phyloP scores from a whole-genome alignment of 2,797 vertebrate species.

The Gymnodraco acuticeps region DNA sequence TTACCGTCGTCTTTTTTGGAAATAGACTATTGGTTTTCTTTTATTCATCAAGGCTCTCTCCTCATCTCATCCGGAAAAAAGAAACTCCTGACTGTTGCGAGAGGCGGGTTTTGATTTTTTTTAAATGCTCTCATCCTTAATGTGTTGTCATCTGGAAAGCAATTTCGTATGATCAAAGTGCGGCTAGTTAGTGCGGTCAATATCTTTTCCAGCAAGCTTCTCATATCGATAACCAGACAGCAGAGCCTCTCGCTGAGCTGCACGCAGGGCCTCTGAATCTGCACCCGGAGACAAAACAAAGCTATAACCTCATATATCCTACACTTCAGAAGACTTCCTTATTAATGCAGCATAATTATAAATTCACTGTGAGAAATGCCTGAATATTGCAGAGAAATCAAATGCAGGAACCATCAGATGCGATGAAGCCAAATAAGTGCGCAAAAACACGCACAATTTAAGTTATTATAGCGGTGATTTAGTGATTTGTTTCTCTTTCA shows the following conservation, averaged over 20 bases:
- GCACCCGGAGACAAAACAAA: conserved; percentile 23
- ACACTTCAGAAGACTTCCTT: conserved; percentile 15
- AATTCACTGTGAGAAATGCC: background rate
- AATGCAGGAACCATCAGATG: background rate
- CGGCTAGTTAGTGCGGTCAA: conserved; percentile 81
- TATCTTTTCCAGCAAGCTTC: conserved; percentile 74
- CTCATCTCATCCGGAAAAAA: conserved; percentile 56
- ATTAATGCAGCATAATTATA: conserved; percentile 7
- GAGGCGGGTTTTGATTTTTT: conserved; percentile 61
- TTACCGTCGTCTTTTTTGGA: conserved; percentile 12
- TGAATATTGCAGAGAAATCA: background rate
- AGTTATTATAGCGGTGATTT: conserved; percentile 5
- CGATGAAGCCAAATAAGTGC: conserved; percentile 11
- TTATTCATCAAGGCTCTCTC: conserved; percentile 46
- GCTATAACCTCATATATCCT: conserved; percentile 8
- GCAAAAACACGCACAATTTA: conserved; percentile 20
- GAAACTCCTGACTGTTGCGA: conserved; percentile 63
- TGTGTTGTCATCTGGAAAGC: conserved; percentile 80
- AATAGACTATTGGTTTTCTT: conserved; percentile 48
- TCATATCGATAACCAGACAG: conserved; percentile 76
- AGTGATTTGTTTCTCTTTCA: background rate
- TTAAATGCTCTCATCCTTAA: conserved; percentile 74
- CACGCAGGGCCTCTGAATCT: conserved; percentile 54
- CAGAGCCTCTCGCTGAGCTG: conserved; percentile 65
- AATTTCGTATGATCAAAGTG: conserved; percentile 79